These are phyloP conservation scores for Uloborus diversus DNA, from an alignment of 1,140 invertebrate species.

Conservation along the genomic window DNA sequence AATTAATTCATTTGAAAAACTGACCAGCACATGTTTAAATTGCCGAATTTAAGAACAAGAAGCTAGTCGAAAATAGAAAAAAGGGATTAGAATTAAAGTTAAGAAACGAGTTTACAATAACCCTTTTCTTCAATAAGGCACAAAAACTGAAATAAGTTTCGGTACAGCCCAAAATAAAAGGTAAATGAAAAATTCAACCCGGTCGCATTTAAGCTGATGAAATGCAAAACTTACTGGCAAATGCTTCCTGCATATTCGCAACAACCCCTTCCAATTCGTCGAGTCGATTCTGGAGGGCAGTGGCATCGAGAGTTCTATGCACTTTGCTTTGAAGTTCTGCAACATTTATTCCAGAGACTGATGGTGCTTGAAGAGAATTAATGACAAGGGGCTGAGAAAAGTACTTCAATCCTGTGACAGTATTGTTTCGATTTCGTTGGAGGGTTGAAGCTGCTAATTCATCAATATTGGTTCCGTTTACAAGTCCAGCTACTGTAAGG, in stretches of 20 bases:
- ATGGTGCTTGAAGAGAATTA: constrained; percentile 5
- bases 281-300: neutral
- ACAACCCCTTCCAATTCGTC: constrained; percentile 8
- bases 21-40: too few relatives aligned
- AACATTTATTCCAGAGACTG: constrained; percentile 24
- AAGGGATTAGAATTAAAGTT: too few relatives aligned
- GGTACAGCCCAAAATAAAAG: too few relatives aligned
- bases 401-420: constrained; percentile 10
- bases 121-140: too few relatives aligned
- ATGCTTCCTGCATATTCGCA: constrained; percentile 2
- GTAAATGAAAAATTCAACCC: too few relatives aligned
- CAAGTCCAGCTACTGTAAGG: constrained; percentile 2
- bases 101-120: too few relatives aligned
- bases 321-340: constrained; percentile 10
- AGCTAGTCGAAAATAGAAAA: too few relatives aligned
- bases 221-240: constrained; percentile 32
- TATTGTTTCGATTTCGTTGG: constrained; percentile 16
- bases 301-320: neutral
- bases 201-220: neutral
- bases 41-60: too few relatives aligned
- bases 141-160: too few relatives aligned
- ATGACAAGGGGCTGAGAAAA: constrained; percentile 18
- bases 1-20: too few relatives aligned
- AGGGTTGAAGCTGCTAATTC: constrained; percentile 8
- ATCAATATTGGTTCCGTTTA: constrained; percentile 22